Conservation (phyloP, 2,113 vertebrate species). For the Peucedramus taeniatus region DNA sequence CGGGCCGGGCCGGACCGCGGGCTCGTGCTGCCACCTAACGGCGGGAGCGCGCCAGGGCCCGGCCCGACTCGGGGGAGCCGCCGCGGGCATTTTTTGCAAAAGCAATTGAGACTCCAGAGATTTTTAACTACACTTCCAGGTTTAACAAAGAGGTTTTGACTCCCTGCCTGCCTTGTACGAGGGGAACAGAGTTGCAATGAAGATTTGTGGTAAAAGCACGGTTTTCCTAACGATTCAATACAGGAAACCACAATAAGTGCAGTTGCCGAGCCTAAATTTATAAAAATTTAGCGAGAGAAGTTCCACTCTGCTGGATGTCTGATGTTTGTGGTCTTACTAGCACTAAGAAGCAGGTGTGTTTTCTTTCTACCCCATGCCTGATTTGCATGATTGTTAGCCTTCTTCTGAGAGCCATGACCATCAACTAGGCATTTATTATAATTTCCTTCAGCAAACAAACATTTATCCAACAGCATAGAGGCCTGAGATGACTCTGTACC, state of each 20-base stretch:
- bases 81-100: not conserved
- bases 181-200: not conserved
- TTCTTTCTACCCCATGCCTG: not conserved
- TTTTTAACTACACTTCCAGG: not conserved
- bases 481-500: not conserved
- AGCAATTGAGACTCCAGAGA: not conserved
- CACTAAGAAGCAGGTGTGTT: not conserved
- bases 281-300: not conserved
- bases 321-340: not conserved
- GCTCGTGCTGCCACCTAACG: conserved; percentile 42
- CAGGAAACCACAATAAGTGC: not conserved
- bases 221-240: not conserved
- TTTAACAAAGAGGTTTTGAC: not conserved
- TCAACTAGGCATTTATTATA: not conserved
- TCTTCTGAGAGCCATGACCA: not conserved
- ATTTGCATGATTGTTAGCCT: not conserved
- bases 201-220: not conserved
- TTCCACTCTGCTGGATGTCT: not conserved
- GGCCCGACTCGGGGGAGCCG: not conserved
- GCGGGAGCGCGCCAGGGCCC: not conserved
- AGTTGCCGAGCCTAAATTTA: not conserved
- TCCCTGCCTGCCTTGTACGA: not conserved
- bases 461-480: not conserved
- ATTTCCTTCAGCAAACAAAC: not conserved
- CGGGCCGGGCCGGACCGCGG: not conserved